Percentiles rank a stretch among this genome's conserved stretches.
Evolutionary conservation across 2,888 invertebrate species (phyloP).

Genomic region (Limenitis camilla): DNA sequence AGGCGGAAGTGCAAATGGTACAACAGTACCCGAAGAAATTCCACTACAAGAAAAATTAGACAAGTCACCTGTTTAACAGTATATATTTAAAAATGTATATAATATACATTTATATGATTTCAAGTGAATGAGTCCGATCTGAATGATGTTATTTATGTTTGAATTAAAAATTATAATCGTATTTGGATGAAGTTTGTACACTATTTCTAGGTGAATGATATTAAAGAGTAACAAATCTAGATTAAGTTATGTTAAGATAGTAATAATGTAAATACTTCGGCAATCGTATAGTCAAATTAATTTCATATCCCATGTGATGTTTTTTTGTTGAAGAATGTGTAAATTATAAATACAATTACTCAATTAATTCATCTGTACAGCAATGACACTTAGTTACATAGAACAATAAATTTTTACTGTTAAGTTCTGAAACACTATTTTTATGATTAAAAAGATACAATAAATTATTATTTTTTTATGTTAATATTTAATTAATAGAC

Average conservation of each 20-base stretch:
- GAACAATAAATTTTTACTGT: no score
- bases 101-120: slow-evolving; percentile 44
- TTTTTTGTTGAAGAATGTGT: no score
- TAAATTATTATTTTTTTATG: no score
- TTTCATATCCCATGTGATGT: no score
- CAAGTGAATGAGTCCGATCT: slow-evolving; percentile 56
- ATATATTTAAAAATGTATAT: slow-evolving; percentile 1
- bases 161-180: neutral
- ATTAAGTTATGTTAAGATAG: slow-evolving; percentile 32
- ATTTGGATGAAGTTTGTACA: no score
- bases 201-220: slow-evolving; percentile 18
- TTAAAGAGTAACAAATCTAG: slow-evolving; percentile 27
- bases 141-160: slow-evolving; percentile 31
- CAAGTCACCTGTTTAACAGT: slow-evolving; percentile 53
- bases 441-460: no score
- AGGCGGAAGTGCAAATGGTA: slow-evolving; percentile 44
- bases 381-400: no score
- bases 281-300: neutral
- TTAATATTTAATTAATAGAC: no score
- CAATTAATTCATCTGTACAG: no score
- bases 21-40: slow-evolving; percentile 53
- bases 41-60: slow-evolving; percentile 64
- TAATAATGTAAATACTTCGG: slow-evolving; percentile 18
- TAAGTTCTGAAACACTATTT: no score
- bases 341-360: no score